phyloP scores from a whole-genome alignment of 2,888 invertebrate species.

The Lymantria monacha region DNA sequence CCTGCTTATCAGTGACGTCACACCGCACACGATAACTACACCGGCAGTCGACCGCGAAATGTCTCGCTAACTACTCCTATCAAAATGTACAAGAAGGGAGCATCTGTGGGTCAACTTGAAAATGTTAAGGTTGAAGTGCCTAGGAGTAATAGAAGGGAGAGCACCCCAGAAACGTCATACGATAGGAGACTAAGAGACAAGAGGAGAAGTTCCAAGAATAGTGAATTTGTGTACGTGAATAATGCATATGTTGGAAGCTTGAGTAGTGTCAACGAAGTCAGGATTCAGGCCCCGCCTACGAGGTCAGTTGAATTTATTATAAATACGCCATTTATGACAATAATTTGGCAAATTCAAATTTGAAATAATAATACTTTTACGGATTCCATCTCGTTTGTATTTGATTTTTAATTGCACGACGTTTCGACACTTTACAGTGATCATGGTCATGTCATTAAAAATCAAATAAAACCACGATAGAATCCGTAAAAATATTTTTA shows the following conservation, averaged over 20 bases:
- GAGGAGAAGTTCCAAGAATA: slow-evolving; percentile 3
- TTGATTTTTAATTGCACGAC: no score
- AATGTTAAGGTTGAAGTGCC: slow-evolving; percentile 14
- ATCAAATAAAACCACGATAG: no score
- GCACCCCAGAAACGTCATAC: neutral
- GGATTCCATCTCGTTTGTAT: no score
- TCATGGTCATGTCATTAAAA: no score
- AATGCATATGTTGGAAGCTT: slow-evolving; percentile 59
- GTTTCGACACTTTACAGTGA: no score
- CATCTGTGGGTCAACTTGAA: neutral
- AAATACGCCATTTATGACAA: neutral
- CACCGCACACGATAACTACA: slow-evolving; percentile 1
- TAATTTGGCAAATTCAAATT: no score
- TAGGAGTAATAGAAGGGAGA: neutral
- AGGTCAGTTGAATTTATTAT: slow-evolving; percentile 33
- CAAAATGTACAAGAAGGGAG: slow-evolving; percentile 16
- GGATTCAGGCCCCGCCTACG: slow-evolving; percentile 39
- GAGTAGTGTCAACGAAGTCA: slow-evolving; percentile 40
- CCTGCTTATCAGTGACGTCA: slow-evolving; percentile 8
- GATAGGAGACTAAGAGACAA: slow-evolving; percentile 4
- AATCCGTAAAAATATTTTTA: no score
- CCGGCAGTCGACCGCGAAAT: slow-evolving; percentile 26
- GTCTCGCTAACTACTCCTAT: slow-evolving; percentile 14
- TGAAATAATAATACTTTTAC: no score
- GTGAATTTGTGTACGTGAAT: slow-evolving; percentile 63